Evolutionary conservation across 2,113 vertebrate genomes (phyloP).

Genomic region (Brachyhypopomus gauderio): DNA sequence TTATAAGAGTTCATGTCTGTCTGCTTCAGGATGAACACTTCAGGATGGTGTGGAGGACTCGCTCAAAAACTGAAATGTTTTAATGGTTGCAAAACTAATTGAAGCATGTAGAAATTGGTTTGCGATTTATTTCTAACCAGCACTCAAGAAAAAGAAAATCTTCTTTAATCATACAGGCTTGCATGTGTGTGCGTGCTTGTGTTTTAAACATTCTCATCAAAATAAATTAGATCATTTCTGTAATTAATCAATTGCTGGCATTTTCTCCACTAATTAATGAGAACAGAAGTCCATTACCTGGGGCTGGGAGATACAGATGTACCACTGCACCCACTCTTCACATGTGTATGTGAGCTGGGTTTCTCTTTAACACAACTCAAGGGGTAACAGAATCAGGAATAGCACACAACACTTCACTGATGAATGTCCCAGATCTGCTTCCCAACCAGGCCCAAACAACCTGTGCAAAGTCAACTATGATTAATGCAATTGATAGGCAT

Average conservation of each 20-base stretch:
- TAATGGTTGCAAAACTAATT: not conserved
- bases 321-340: not conserved
- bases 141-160: not conserved
- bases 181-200: conserved; percentile 17
- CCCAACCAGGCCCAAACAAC: not conserved
- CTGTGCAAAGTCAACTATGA: not conserved
- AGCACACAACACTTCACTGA: too few species aligned
- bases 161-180: not conserved
- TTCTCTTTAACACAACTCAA: too few species aligned
- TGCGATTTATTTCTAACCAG: not conserved
- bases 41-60: too few species aligned
- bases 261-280: conserved; percentile 55
- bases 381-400: too few species aligned
- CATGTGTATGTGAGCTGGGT: too few species aligned
- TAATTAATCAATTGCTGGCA: conserved; percentile 53
- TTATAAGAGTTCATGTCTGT: too few species aligned
- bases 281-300: not conserved
- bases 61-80: not conserved
- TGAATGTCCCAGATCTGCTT: too few species aligned
- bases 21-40: too few species aligned
- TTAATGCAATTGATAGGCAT: not conserved
- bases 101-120: not conserved
- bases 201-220: conserved; percentile 19
- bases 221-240: conserved; percentile 46
- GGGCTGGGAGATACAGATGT: not conserved